A percentile compares a stretch with the other conserved stretches of the same genome.
These are phyloP conservation scores for Drosophila melanocephala DNA, from an alignment of 2,888 invertebrate species.

Conservation along the genomic window DNA sequence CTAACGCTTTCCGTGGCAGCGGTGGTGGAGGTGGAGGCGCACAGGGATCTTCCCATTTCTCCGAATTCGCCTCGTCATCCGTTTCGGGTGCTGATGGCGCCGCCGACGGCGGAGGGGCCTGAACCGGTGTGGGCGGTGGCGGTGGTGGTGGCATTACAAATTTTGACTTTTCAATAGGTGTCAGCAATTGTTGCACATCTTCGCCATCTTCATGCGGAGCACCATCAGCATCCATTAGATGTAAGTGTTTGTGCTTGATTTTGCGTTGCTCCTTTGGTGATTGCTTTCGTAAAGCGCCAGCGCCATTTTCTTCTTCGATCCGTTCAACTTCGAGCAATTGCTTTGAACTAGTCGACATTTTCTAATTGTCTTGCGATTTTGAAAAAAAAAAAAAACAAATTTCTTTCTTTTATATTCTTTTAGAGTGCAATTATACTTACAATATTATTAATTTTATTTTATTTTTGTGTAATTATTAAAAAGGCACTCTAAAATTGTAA, in stretches of 20 bases:
- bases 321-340: conserved; percentile 59
- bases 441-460: conserved; percentile 11
- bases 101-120: conserved; percentile 38
- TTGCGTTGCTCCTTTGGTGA: conserved; percentile 48
- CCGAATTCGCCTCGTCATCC: conserved; percentile 63
- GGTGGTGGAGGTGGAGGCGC: conserved; percentile 73
- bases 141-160: conserved; percentile 74
- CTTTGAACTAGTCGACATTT: conserved; percentile 58
- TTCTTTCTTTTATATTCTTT: neutral
- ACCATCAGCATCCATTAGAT: conserved; percentile 32
- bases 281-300: conserved; percentile 69
- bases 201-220: conserved; percentile 25
- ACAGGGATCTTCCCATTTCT: conserved; percentile 72
- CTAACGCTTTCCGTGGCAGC: conserved; percentile 42
- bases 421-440: conserved; percentile 27
- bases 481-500: conserved; percentile 30
- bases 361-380: conserved; percentile 17
- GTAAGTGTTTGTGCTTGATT: conserved; percentile 40
- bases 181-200: conserved; percentile 39
- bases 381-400: neutral
- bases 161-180: conserved; percentile 49
- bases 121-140: conserved; percentile 78
- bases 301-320: conserved; percentile 79
- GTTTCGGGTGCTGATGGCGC: conserved; percentile 30
- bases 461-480: conserved; percentile 5